phyloP scores from a whole-genome alignment of 2,113 vertebrate genomes.

The Chionis minor region DNA sequence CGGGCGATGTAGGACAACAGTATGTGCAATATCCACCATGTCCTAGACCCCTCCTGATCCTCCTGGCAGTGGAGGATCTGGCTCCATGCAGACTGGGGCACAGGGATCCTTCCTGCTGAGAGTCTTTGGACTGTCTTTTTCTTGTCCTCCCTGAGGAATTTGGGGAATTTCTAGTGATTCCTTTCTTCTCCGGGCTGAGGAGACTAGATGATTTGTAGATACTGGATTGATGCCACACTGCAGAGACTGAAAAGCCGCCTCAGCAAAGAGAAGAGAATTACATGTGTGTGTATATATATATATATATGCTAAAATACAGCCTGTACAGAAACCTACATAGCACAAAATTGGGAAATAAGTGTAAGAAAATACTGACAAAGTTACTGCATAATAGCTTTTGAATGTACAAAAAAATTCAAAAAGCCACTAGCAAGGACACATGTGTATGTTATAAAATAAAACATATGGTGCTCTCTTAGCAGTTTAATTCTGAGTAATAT shows the following conservation, averaged over 20 bases:
- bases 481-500: neutral
- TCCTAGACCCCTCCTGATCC: neutral
- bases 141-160: neutral
- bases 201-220: neutral
- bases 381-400: neutral
- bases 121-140: neutral
- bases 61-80: neutral
- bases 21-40: neutral
- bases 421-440: neutral
- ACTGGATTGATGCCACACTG: neutral
- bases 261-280: neutral
- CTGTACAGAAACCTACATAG: neutral
- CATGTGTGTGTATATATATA: neutral
- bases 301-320: neutral
- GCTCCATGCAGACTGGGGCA: neutral
- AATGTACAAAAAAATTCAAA: neutral
- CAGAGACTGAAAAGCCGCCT: neutral
- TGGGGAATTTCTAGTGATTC: neutral
- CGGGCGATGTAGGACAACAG: fast-evolving
- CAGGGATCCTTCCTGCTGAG: neutral
- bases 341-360: neutral
- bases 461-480: neutral
- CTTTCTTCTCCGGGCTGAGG: neutral
- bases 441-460: neutral
- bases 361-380: neutral